A percentile compares a stretch with the other conserved stretches of the same genome.
These are phyloP conservation scores for Philereme vetulata DNA, from an alignment of 2,888 invertebrate genomes.

Conservation along the genomic window DNA sequence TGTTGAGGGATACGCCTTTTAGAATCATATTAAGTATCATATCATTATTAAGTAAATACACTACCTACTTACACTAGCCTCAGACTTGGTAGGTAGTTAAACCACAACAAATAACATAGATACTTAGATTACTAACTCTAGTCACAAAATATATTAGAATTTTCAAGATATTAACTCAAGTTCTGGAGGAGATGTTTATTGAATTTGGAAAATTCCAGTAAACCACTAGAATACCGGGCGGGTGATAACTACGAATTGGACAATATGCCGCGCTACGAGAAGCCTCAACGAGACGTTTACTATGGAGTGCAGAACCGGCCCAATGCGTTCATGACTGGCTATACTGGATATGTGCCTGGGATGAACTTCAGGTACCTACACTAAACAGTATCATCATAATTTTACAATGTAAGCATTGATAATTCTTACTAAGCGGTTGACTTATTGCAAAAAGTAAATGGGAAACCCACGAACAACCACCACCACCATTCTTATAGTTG, in stretches of 20 bases:
- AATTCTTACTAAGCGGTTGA: no score
- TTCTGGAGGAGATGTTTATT: neutral
- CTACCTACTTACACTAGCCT: no score
- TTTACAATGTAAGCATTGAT: neutral
- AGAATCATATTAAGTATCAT: neutral
- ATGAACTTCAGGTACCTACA: conserved; percentile 83
- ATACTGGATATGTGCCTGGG: conserved; percentile 89
- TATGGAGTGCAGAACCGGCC: conserved; percentile 69
- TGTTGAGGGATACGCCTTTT: no score
- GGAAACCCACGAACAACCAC: no score
- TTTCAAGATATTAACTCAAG: no score
- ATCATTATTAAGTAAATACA: no score
- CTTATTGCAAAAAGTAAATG: no score
- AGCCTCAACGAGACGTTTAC: conserved; percentile 71
- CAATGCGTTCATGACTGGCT: conserved; percentile 86
- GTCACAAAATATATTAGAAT: no score
- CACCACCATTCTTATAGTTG: no score
- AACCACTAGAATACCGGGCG: conserved; percentile 82
- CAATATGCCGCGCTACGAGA: conserved; percentile 57
- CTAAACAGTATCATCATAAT: neutral
- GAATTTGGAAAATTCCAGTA: conserved; percentile 60
- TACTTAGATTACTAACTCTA: no score
- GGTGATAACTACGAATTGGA: conserved; percentile 77
- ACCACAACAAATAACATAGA: no score
- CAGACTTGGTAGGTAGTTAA: no score